Evolutionary conservation across 2,113 vertebrate species (phyloP).

Genomic region (Semicossyphus pulcher): DNA sequence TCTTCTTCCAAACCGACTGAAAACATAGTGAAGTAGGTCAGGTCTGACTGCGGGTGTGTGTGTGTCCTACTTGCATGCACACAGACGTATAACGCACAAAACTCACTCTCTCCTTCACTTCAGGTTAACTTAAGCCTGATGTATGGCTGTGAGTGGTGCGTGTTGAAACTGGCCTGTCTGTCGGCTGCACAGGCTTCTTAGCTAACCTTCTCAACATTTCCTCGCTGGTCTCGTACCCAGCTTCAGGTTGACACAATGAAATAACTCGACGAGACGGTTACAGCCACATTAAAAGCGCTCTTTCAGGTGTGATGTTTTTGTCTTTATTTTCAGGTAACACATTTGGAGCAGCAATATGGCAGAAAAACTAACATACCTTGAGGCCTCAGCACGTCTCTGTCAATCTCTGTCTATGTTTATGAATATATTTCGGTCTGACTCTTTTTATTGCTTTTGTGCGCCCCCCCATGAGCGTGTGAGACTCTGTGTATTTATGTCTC

Average conservation of each 20-base stretch:
- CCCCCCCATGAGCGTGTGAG: constrained; percentile 7
- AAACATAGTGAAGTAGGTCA: constrained; percentile 33
- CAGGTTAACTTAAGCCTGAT: constrained; percentile 60
- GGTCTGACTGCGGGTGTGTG: constrained; percentile 7
- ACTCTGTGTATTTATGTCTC: constrained; percentile 57
- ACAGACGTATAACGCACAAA: constrained; percentile 17
- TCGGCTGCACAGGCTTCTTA: not conserved
- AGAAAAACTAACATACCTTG: constrained; percentile 36
- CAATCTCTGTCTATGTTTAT: constrained; percentile 47
- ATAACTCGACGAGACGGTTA: constrained; percentile 13
- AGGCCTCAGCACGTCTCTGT: constrained; percentile 28
- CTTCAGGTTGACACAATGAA: constrained; percentile 19
- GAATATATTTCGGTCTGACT: constrained; percentile 53
- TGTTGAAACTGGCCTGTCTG: constrained; percentile 46
- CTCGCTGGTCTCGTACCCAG: not conserved
- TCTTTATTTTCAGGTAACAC: constrained; percentile 4
- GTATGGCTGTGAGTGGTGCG: constrained; percentile 23
- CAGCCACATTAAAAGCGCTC: constrained; percentile 16
- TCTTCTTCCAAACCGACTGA: not conserved
- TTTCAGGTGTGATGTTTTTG: not conserved
- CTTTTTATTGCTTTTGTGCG: constrained; percentile 39
- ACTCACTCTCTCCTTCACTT: constrained; percentile 33
- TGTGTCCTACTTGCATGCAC: constrained; percentile 12
- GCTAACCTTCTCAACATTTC: constrained; percentile 1
- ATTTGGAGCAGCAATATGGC: constrained; percentile 24